These are phyloP conservation scores for Elysia crispata DNA, from an alignment of 2,888 invertebrate species.

Conservation along the genomic window DNA sequence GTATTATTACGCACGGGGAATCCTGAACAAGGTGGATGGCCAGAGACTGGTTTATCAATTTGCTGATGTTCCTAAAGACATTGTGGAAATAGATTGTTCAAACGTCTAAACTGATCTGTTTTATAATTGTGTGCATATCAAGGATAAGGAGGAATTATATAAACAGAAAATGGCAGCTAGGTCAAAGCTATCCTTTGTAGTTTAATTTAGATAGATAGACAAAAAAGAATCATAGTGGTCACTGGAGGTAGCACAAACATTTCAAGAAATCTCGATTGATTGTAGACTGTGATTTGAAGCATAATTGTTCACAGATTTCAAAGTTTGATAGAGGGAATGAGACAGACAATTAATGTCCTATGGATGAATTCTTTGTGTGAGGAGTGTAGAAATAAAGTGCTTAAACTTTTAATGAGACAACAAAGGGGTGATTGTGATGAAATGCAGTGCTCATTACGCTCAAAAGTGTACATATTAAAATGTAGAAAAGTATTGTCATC, in stretches of 20 bases:
- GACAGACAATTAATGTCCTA: too few relatives aligned
- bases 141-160: neutral
- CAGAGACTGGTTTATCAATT: slow-evolving; percentile 99
- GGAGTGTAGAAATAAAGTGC: too few relatives aligned
- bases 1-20: slow-evolving; percentile 99
- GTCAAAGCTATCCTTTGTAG: neutral
- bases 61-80: slow-evolving; percentile 99
- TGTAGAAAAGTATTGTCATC: too few relatives aligned
- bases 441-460: too few relatives aligned
- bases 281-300: neutral
- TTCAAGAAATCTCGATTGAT: neutral
- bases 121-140: too few relatives aligned
- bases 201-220: neutral
- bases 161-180: neutral
- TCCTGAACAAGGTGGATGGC: slow-evolving; percentile 99
- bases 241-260: neutral
- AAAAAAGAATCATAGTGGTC: neutral
- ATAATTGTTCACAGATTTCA: too few relatives aligned
- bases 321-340: too few relatives aligned
- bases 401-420: too few relatives aligned
- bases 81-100: slow-evolving; percentile 94
- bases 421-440: too few relatives aligned
- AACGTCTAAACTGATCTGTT: slow-evolving; percentile 48
- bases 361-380: too few relatives aligned
- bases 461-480: too few relatives aligned